phyloP scores from a whole-genome alignment of 2,113 vertebrate genomes.

The Macrotus californicus region DNA sequence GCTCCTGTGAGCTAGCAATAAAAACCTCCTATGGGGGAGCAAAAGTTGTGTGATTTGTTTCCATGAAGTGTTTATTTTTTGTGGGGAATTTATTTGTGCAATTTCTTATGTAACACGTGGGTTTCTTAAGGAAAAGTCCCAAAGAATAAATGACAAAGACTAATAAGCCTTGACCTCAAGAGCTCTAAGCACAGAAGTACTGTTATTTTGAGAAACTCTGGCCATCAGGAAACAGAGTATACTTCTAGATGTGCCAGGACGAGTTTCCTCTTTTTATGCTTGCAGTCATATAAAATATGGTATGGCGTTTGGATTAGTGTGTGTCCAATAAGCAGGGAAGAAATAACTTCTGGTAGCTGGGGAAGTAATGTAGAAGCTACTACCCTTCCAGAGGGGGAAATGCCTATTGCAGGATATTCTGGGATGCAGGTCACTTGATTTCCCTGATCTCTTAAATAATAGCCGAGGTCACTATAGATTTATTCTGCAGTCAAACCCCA shows the following conservation, averaged over 20 bases:
- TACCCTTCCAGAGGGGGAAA: neutral
- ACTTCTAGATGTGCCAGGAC: neutral
- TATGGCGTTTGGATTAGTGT: neutral
- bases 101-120: neutral
- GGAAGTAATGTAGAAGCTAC: neutral
- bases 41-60: neutral
- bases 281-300: neutral
- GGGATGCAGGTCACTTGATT: neutral
- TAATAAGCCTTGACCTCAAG: neutral
- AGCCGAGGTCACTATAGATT: neutral
- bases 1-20: neutral
- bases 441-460: neutral
- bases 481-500: neutral
- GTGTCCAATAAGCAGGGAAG: neutral
- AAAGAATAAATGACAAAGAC: neutral
- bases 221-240: neutral
- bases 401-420: neutral
- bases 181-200: neutral
- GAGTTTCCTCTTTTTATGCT: neutral
- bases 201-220: neutral
- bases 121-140: conserved; percentile 8
- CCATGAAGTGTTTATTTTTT: neutral
- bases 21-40: neutral
- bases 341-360: neutral
- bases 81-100: neutral